Conservation (phyloP, 2,888 invertebrate species). For the Aproaerema taeniolella region DNA sequence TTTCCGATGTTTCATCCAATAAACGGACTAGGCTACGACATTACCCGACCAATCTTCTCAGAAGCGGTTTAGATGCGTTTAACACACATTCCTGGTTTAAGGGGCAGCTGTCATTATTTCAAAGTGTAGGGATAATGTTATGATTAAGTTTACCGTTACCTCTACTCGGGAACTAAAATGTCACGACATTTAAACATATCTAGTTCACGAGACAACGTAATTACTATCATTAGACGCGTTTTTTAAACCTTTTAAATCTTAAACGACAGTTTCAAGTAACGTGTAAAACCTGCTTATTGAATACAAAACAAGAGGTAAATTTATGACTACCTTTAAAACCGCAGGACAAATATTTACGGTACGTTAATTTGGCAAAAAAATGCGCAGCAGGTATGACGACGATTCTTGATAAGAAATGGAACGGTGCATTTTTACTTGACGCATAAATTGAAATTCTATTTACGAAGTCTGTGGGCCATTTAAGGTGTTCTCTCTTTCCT, state of each 20-base stretch:
- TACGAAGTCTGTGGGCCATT: constrained; percentile 49
- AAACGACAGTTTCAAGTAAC: constrained; percentile 18
- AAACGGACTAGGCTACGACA: constrained; percentile 21
- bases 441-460: constrained; percentile 53
- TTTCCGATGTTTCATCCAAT: constrained; percentile 16
- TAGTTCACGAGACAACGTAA: constrained; percentile 34
- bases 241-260: constrained; percentile 28
- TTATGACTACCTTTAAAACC: constrained; percentile 28
- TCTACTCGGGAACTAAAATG: constrained; percentile 30
- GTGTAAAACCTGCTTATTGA: constrained; percentile 32
- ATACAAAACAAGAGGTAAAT: constrained; percentile 29
- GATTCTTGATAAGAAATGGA: constrained; percentile 7
- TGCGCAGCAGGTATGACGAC: not conserved
- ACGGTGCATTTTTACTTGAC: constrained; percentile 21
- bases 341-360: constrained; percentile 12
- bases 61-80: constrained; percentile 46
- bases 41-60: constrained; percentile 32
- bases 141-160: constrained; percentile 46
- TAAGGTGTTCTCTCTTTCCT: constrained; percentile 51
- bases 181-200: constrained; percentile 33
- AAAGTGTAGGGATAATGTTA: constrained; percentile 44
- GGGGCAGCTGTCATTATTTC: constrained; percentile 31
- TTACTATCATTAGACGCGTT: constrained; percentile 37
- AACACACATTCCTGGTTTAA: constrained; percentile 53
- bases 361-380: constrained; percentile 8